These are phyloP conservation scores for Teleogryllus oceanicus DNA, from an alignment of 2,888 invertebrate species.

Conservation along the genomic window DNA sequence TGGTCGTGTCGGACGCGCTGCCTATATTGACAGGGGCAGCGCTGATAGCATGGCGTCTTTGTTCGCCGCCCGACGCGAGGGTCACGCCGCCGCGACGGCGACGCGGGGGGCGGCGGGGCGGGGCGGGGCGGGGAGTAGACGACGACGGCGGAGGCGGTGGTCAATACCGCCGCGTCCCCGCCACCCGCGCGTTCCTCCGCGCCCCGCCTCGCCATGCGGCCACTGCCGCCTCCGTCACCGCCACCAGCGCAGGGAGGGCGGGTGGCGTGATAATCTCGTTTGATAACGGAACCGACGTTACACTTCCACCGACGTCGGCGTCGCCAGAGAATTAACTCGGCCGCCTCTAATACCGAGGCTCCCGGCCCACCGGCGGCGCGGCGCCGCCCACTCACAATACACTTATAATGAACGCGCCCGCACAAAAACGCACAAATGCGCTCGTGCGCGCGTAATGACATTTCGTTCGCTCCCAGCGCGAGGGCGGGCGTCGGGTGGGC, in stretches of 20 bases:
- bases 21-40: background rate
- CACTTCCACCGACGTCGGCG: background rate
- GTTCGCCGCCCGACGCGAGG: background rate
- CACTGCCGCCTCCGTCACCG: background rate
- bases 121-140: background rate
- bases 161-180: background rate
- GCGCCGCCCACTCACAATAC: background rate
- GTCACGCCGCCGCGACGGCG: background rate
- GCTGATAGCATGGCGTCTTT: conserved; percentile 18
- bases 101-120: background rate
- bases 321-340: conserved; percentile 8
- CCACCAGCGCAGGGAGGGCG: background rate
- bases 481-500: background rate
- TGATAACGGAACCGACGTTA: conserved; percentile 6
- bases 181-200: background rate
- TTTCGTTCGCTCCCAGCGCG: background rate
- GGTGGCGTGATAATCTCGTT: background rate
- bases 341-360: background rate
- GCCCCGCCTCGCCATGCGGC: background rate
- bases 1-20: conserved; percentile 18
- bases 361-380: background rate
- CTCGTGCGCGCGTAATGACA: background rate
- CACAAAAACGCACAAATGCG: background rate
- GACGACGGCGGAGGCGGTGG: background rate
- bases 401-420: conserved; percentile 1